Evolutionary conservation across 2,888 invertebrate species (phyloP).

Genomic region (Synergus umbraculus): DNA sequence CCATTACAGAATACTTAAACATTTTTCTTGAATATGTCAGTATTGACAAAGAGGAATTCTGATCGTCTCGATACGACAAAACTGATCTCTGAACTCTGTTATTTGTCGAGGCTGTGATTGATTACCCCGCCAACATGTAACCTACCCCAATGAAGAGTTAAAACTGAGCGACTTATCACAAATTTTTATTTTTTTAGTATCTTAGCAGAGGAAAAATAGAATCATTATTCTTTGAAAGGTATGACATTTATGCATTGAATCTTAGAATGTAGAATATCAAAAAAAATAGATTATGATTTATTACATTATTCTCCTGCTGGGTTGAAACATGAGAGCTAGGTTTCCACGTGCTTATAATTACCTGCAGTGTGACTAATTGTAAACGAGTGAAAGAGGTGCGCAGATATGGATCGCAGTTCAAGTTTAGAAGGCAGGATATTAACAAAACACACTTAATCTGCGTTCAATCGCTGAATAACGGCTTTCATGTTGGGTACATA

Average conservation of each 20-base stretch:
- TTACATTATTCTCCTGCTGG: neutral
- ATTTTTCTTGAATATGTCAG: neutral
- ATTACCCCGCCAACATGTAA: constrained; percentile 42
- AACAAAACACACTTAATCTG: constrained; percentile 6
- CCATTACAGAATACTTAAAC: neutral
- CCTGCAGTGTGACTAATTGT: constrained; percentile 43
- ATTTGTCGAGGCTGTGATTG: constrained; percentile 52
- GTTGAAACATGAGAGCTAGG: neutral
- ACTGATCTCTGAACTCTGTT: constrained; percentile 50
- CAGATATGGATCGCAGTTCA: neutral
- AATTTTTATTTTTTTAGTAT: neutral
- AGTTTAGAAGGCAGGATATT: neutral
- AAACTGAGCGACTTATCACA: neutral
- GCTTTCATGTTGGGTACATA: neutral
- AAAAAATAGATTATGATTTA: neutral
- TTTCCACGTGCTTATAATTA: constrained; percentile 41
- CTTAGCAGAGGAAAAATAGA: neutral
- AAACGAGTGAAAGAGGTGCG: constrained; percentile 15
- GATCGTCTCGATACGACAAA: constrained; percentile 45
- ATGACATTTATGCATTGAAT: neutral
- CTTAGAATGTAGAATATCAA: neutral
- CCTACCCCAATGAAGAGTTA: neutral
- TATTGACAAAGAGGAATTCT: neutral
- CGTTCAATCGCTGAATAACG: neutral
- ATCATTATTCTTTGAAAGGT: neutral